phyloP scores from a whole-genome alignment of 2,888 invertebrate species.

The Pogonocherus hispidulus region DNA sequence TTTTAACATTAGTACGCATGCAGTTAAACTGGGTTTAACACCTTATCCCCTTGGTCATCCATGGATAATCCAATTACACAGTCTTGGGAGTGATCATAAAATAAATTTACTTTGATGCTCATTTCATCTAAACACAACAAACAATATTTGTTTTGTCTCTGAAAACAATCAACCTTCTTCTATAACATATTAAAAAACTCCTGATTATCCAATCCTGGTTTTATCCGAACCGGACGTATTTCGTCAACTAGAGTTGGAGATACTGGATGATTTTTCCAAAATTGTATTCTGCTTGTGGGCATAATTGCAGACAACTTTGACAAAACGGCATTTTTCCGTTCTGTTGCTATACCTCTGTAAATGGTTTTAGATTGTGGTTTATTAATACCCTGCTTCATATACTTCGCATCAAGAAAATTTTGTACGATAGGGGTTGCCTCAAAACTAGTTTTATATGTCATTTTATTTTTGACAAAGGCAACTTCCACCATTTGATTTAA shows the following conservation, averaged over 20 bases:
- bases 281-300: neutral
- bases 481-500: neutral
- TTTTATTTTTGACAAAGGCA: neutral
- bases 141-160: conserved; percentile 8
- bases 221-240: neutral
- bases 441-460: neutral
- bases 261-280: neutral
- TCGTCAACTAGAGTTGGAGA: neutral
- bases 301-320: neutral
- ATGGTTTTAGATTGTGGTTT: neutral
- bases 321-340: neutral
- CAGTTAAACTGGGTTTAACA: conserved; percentile 35
- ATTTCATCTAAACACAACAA: conserved; percentile 42
- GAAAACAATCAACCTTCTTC: conserved; percentile 5
- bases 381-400: too few species aligned
- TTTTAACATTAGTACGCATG: conserved; percentile 41
- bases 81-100: conserved; percentile 36
- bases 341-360: neutral
- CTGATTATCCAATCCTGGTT: conserved; percentile 1
- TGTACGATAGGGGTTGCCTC: neutral
- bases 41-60: conserved; percentile 18
- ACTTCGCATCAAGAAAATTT: too few species aligned
- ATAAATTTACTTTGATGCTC: conserved; percentile 39
- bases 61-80: conserved; percentile 38
- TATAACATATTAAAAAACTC: conserved; percentile 9